phyloP scores from a whole-genome alignment of 1,140 invertebrate species.

The Phymorhynchus buccinoides region DNA sequence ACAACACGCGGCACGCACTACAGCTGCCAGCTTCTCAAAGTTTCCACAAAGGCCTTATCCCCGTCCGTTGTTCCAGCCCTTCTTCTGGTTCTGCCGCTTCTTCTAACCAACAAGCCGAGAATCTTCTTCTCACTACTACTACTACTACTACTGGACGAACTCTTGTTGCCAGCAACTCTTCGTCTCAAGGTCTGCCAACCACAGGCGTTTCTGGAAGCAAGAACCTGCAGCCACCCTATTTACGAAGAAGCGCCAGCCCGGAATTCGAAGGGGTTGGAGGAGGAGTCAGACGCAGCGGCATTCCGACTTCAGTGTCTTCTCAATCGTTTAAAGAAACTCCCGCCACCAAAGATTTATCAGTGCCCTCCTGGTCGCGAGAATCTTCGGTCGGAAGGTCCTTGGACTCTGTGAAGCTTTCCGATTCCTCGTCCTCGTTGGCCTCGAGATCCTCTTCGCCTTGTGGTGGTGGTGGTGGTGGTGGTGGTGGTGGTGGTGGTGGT shows the following conservation, averaged over 20 bases:
- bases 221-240: too few species aligned
- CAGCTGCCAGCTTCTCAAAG: neutral
- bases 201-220: too few species aligned
- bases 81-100: too few species aligned
- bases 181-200: too few species aligned
- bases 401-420: neutral
- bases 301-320: neutral
- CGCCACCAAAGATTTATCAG: neutral
- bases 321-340: neutral
- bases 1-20: too few species aligned
- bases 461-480: neutral
- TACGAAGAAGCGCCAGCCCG: slow-evolving; percentile 27
- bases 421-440: neutral
- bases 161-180: too few species aligned
- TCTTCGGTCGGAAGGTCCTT: slow-evolving; percentile 6
- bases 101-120: too few species aligned
- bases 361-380: too few species aligned
- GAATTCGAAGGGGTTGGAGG: neutral
- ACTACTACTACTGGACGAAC: too few species aligned
- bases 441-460: too few species aligned
- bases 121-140: too few species aligned
- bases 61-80: slow-evolving; percentile 26
- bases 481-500: too few species aligned
- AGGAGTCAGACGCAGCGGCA: neutral
- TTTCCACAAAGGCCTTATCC: slow-evolving; percentile 42